A percentile compares a stretch with the other conserved stretches of the same genome.
phyloP scores from a whole-genome alignment of 2,113 vertebrate genomes.

The Leucosticte australis region DNA sequence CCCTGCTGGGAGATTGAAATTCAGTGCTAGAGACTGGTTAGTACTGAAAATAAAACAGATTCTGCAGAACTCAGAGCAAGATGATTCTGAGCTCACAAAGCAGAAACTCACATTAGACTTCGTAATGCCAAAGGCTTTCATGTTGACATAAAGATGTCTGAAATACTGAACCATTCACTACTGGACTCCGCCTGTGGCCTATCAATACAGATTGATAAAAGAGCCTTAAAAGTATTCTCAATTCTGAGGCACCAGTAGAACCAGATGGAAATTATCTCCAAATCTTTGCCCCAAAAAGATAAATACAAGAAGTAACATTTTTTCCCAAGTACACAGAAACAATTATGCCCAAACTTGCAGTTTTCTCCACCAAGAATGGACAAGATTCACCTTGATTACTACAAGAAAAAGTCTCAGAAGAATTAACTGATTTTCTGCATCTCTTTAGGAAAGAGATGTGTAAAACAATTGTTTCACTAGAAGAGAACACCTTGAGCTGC shows the following conservation, averaged over 20 bases:
- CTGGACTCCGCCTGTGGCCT: not conserved
- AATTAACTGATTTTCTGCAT: not conserved
- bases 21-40: not conserved
- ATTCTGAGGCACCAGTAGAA: not conserved
- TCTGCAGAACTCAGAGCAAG: not conserved
- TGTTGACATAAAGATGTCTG: not conserved
- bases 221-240: not conserved
- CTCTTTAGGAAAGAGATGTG: not conserved
- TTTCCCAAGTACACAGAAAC: not conserved
- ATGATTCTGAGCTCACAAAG: not conserved
- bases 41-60: not conserved
- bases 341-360: not conserved
- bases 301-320: not conserved
- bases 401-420: not conserved
- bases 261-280: not conserved
- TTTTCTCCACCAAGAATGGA: not conserved
- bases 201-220: not conserved
- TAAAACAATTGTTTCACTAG: not conserved
- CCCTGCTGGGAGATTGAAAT: not conserved
- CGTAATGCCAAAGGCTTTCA: fast-evolving
- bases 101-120: not conserved
- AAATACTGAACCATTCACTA: not conserved
- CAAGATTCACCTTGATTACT: not conserved
- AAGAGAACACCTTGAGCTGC: not conserved
- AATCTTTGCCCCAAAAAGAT: not conserved